Evolutionary conservation across 1,140 invertebrate species (phyloP), one percentile per base, ranked within the genome.

Genomic region (Ceratosolen fusciceps): DNA sequence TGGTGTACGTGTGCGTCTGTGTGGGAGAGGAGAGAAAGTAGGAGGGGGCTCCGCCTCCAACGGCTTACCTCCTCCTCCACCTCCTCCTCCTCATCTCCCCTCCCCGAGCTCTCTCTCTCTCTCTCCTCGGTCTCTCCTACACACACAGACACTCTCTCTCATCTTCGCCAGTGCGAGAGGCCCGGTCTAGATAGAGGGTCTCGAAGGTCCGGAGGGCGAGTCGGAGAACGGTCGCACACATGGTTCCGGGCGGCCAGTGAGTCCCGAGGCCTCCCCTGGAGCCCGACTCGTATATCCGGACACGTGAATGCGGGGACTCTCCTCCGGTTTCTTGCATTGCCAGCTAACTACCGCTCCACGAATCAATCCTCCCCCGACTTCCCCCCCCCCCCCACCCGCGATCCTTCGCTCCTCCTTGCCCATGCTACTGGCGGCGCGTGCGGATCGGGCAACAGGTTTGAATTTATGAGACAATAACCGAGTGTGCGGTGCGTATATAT

Each of bases 391-490:
- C 65, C 29, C 84, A n/a, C 68, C 56, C 65, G 65, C 79, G 82
- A 84, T 84, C 82, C 43, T 10, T 68, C 21, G 21, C 34, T 31
- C 34, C 43, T 19, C 43, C 26, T 54, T 39, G 5, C 43, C 68
- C 54, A 71, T 9, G 43, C 47, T 54, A 47, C 9, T 26, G 26
- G 60, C n/a, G 68, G 26, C 71, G 71, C 31, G 71, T 29, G 68
- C 81, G 72, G 16, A 82, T 83, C 83, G 81, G 83, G 89, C 89
- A 90, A 90, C 89, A 90, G 89, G 89, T 90, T 90, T 90, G 86
- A 90, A 90, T 90, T 90, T 90, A 90, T 90, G 89, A 88, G 88
- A 90, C 88, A 88, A 90, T 90, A 89, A 87, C 89, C 49, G 65
- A 58, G 88, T 88, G 85, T 83, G 68, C 70, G 84, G 84, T 87